Evolutionary conservation across 2,888 invertebrate species (phyloP), one percentile per base, ranked within the genome.

Genomic region (Nomada fucata): DNA sequence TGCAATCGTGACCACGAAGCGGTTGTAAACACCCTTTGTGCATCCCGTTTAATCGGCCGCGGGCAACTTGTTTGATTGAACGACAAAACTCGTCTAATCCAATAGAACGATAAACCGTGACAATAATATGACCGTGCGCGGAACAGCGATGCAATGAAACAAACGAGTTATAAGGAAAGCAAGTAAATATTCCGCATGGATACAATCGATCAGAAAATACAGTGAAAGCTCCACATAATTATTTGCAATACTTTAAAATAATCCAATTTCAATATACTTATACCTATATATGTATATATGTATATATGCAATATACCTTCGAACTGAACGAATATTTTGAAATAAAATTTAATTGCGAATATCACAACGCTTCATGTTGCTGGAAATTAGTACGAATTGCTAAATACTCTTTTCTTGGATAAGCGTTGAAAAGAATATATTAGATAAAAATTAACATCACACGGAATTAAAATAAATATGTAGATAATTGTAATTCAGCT

Each of bases 11-110:
- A 63, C 55, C 65, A 10, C 53, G 36, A 44, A 50, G 7, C 64
- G 50, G 42, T 60, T 74, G 73, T 65, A 70, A 80, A 69, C 42
- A 50, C n/a, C 23, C 50, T 80, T 65, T 42, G 60, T 67, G 61
- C 65, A 70, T 65, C 50, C 36, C 18, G 26, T 42, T 68, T 50
- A 74, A 74, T 81, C 47, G 53, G n/a, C 15, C 60, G 10, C 42
- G 42, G 55, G 29, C 60, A 71, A 67, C n/a, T 74, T 44, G 81
- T 67, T 74, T 23, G 60, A 74, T 80, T 23, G 55, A 67, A 67
- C 18, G 74, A 61, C 69, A 23, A 76, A 68, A 74, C 52, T 13
- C 36, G 64, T 52, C 69, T 69, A 52, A 74, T 73, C 47, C 59
- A 50, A 55, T 70, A 26, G 26, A 79, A 81, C 52, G 63, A 79